A percentile compares a stretch with the other conserved stretches of the same genome.
phyloP scores from a whole-genome alignment of 2,113 vertebrate genomes.

The Capra hircus region DNA sequence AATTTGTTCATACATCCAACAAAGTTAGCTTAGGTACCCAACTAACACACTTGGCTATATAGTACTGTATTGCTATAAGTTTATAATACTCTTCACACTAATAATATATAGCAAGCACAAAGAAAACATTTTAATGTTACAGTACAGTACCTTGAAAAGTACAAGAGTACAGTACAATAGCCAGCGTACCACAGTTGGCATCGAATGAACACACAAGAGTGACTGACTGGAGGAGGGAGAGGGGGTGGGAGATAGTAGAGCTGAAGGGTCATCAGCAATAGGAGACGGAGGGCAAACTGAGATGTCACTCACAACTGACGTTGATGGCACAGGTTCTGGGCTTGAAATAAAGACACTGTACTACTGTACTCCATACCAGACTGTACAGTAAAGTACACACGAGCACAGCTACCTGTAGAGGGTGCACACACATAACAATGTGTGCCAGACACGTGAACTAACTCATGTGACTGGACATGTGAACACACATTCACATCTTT shows the following conservation, averaged over 20 bases:
- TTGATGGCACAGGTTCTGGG: background rate
- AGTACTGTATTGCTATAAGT: background rate
- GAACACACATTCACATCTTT: background rate
- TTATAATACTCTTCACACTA: background rate
- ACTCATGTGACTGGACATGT: background rate
- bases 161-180: background rate
- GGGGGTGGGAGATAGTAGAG: background rate
- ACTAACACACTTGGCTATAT: background rate
- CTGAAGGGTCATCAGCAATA: background rate
- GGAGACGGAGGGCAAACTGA: background rate
- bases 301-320: background rate
- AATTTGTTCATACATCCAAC: background rate
- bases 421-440: background rate
- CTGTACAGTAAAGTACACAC: background rate
- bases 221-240: background rate
- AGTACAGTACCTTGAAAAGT: background rate
- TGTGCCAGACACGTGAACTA: rapidly evolving
- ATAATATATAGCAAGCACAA: background rate
- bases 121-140: background rate
- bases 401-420: background rate
- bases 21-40: background rate
- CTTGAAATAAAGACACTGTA: background rate
- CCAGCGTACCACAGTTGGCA: background rate
- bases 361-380: rapidly evolving
- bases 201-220: background rate